Evolutionary conservation across 2,888 invertebrate genomes (phyloP).

Genomic region (Bellardia pandia): DNA sequence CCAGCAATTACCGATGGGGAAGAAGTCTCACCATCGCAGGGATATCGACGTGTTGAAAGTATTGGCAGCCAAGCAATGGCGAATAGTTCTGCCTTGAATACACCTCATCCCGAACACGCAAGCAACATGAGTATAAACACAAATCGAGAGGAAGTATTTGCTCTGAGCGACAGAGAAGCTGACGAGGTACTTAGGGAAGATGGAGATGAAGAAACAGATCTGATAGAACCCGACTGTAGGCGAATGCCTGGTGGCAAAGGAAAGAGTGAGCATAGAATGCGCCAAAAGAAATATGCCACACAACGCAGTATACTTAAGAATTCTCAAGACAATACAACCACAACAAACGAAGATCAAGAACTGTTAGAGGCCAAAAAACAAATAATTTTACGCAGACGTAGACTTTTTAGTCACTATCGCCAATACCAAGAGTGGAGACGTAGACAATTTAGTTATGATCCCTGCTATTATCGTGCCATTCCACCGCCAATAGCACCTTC

Average conservation of each 20-base stretch:
- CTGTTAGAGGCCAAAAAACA: slow-evolving; percentile 82
- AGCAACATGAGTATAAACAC: slow-evolving; percentile 57
- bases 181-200: slow-evolving; percentile 62
- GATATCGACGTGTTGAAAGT: slow-evolving; percentile 78
- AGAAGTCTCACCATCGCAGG: slow-evolving; percentile 79
- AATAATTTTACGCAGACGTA: slow-evolving; percentile 81
- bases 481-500: slow-evolving; percentile 78
- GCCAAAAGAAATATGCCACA: slow-evolving; percentile 79
- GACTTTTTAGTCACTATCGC: slow-evolving; percentile 83
- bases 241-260: slow-evolving; percentile 51
- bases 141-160: slow-evolving; percentile 13
- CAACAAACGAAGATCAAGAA: slow-evolving; percentile 80
- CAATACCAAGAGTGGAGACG: slow-evolving; percentile 84
- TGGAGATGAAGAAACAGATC: slow-evolving; percentile 66
- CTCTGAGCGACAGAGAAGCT: slow-evolving; percentile 49
- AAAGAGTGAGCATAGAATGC: slow-evolving; percentile 61
- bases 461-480: slow-evolving; percentile 81
- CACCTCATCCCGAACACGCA: slow-evolving; percentile 54
- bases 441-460: slow-evolving; percentile 83
- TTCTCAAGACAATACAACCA: slow-evolving; percentile 78
- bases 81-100: slow-evolving; percentile 72
- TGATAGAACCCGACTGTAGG: slow-evolving; percentile 38
- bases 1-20: slow-evolving; percentile 80
- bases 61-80: slow-evolving; percentile 78
- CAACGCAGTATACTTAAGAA: slow-evolving; percentile 81